Base-by-base conservation (phyloP, 2,888 invertebrate genomes). In the Andrena chrysosceles region DNA sequence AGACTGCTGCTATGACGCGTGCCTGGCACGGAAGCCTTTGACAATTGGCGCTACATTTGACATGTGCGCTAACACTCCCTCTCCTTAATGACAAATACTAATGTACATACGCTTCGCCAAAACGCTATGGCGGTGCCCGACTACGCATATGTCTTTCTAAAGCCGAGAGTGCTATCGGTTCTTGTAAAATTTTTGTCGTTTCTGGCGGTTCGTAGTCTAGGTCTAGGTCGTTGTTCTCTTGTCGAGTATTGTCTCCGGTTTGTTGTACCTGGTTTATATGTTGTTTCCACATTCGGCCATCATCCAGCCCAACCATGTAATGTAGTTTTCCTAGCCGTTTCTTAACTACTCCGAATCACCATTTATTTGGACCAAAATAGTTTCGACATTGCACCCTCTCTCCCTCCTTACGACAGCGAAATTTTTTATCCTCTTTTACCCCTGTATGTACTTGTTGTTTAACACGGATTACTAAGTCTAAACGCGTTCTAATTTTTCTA, bases 351-450 rank as follows among this genome's bases (percentile, higher is more conserved):
- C 60, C 42, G 66, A 64, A 73, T 42, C 56, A 35, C n/a, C 64
- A 56, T 20, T 73, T 73, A 4, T 56, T 54, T 31, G 23, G 0
- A 13, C 35, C 56, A 1, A 33, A 6, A 35, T 73, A 64, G n/a
- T 72, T 72, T 52, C 33, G 52, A 0, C 52, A 54, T 23, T 73
- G 64, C 7, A 56, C 71, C 62, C 71, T 71, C 31, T 71, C 71
- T 29, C 62, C 71, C 6, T 20, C 49, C 31, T 52, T 23, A 8
- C 54, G 35, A 16, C 4, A 13, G 23, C 64, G 8, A 3, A 54
- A 42, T 49, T 20, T 54, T 2, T 54, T 54, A 0, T 23, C 52
- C 0, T 1, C 33, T 0, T 56, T 64, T n/a, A 42, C 54, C 2
- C 16, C 4, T 10, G 63, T 26, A 16, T 23, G 0, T 13, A 8